Evolutionary conservation across 2,113 vertebrate species (phyloP).

Genomic region (Nothoprocta perdicaria): DNA sequence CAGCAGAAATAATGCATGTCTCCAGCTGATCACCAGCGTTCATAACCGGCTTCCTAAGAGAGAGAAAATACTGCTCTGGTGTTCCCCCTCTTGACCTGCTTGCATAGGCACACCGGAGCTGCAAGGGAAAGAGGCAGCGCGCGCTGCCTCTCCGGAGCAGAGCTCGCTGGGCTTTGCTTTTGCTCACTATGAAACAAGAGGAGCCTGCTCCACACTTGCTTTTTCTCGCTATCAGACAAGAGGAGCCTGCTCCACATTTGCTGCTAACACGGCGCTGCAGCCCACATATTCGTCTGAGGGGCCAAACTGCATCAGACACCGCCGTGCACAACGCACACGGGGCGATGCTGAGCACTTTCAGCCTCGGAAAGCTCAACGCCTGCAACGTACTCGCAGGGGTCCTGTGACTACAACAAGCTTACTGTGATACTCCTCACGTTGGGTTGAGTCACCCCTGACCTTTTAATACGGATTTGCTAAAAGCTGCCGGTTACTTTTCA

Average conservation of each 20-base stretch:
- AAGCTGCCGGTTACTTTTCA: not conserved
- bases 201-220: slow-evolving; percentile 18
- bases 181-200: slow-evolving; percentile 1
- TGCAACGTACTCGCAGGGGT: accelerated
- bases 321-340: not conserved
- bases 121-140: not conserved
- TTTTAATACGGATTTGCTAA: not conserved
- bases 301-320: not conserved
- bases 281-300: not conserved
- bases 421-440: accelerated
- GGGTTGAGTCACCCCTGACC: not conserved
- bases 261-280: not conserved
- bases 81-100: slow-evolving; percentile 41
- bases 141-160: not conserved
- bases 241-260: slow-evolving; percentile 11
- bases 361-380: not conserved
- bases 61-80: not conserved
- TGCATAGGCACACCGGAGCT: not conserved
- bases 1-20: slow-evolving; percentile 27
- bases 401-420: not conserved
- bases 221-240: slow-evolving; percentile 1
- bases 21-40: slow-evolving; percentile 17
- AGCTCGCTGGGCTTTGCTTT: not conserved
- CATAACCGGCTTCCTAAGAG: slow-evolving; percentile 43
- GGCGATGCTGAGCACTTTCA: not conserved